A percentile compares a stretch with the other conserved stretches of the same genome.
Conservation (phyloP, 2,888 invertebrate genomes). For the Stenurella melanura region DNA sequence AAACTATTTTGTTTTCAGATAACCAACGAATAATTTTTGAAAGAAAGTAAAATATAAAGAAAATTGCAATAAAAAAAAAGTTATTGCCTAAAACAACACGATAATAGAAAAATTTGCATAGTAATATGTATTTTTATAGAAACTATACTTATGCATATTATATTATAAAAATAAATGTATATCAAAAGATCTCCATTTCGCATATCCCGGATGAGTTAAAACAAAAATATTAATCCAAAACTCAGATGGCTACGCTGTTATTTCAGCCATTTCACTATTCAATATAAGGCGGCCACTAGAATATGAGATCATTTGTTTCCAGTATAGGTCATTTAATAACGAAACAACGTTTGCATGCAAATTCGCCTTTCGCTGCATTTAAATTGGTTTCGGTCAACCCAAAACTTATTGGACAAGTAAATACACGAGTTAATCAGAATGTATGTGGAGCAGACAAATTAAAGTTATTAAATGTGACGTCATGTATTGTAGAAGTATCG, state of each 20-base stretch:
- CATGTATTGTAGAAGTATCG: neutral
- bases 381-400: constrained; percentile 47
- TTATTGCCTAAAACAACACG: too few species aligned
- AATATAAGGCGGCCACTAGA: constrained; percentile 31
- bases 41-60: too few species aligned
- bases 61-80: too few species aligned
- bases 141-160: too few species aligned
- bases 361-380: constrained; percentile 46
- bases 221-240: constrained; percentile 29
- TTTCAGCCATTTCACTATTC: constrained; percentile 30
- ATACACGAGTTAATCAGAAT: constrained; percentile 44
- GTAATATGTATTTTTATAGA: neutral
- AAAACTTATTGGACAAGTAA: constrained; percentile 47
- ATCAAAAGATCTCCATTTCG: too few species aligned
- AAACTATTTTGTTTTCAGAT: too few species aligned
- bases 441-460: constrained; percentile 1
- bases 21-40: too few species aligned
- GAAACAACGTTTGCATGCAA: constrained; percentile 50
- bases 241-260: neutral
- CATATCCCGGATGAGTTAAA: neutral
- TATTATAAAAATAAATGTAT: too few species aligned
- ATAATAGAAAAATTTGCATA: neutral
- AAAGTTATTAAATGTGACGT: neutral
- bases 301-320: constrained; percentile 49
- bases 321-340: constrained; percentile 52